Percentiles rank a stretch among this genome's conserved stretches.
Evolutionary conservation across 2,797 vertebrate species (phyloP).

Genomic region (Clarias fuscus): DNA sequence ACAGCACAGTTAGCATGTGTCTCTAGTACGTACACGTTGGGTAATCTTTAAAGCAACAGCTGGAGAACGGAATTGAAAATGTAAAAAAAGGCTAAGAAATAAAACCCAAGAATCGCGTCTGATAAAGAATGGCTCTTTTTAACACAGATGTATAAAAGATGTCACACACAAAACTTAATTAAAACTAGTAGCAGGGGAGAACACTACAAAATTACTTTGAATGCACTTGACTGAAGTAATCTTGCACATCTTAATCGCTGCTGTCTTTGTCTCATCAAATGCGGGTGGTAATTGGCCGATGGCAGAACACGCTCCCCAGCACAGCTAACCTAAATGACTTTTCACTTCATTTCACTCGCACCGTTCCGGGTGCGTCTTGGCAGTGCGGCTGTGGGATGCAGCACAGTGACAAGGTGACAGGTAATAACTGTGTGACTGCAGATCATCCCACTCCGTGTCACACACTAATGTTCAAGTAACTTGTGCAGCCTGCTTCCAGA

Average conservation of each 20-base stretch:
- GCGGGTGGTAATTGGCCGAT: conserved; percentile 52
- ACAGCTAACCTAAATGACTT: conserved; percentile 47
- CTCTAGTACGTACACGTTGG: background rate
- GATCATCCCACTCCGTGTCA: conserved; percentile 38
- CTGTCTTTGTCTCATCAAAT: conserved; percentile 53
- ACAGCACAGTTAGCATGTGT: background rate
- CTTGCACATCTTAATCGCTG: conserved; percentile 55
- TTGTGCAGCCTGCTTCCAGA: conserved; percentile 38
- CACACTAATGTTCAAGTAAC: background rate
- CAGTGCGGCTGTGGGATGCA: background rate
- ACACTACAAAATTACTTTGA: conserved; percentile 42
- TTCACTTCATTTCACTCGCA: conserved; percentile 40
- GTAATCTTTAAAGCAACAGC: conserved; percentile 28
- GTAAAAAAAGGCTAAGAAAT: background rate
- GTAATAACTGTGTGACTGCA: conserved; percentile 34
- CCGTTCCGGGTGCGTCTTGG: background rate
- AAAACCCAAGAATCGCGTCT: conserved; percentile 16
- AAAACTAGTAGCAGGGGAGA: conserved; percentile 39
- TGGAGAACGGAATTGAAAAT: conserved; percentile 14
- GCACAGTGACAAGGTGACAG: conserved; percentile 41
- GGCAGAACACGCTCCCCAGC: conserved; percentile 17
- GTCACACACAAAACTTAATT: conserved; percentile 54
- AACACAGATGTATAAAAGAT: conserved; percentile 25
- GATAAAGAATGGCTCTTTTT: conserved; percentile 40
- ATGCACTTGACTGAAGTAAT: conserved; percentile 49